Conservation (phyloP, 92 coral and sea anemone genomes). For the Chrysogorgia sp. region DNA sequence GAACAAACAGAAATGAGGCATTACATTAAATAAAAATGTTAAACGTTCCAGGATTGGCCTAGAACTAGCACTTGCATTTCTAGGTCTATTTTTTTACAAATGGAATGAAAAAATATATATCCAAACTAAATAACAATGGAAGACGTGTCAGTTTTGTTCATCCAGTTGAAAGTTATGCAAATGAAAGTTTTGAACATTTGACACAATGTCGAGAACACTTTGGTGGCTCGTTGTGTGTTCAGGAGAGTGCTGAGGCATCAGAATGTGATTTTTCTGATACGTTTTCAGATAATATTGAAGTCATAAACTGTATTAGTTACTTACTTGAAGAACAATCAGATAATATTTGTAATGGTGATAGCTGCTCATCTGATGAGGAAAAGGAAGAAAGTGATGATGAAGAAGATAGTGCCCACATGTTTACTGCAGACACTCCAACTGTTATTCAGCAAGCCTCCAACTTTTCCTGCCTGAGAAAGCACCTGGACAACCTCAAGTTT, state of each 20-base stretch:
- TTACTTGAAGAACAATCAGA: constrained; percentile 42
- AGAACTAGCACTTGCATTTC: no score
- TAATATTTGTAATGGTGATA: constrained; percentile 9
- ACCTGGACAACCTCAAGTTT: constrained; percentile 51
- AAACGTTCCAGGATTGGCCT: no score
- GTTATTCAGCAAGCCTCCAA: constrained; percentile 61
- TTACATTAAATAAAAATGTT: no score
- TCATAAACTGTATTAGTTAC: constrained; percentile 36
- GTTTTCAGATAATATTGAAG: constrained; percentile 47
- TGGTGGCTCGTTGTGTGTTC: constrained; percentile 58
- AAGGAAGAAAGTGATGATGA: constrained; percentile 38
- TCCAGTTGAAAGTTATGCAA: constrained; percentile 51
- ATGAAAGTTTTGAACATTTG: not conserved
- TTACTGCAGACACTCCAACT: constrained; percentile 47
- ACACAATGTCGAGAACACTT: constrained; percentile 12
- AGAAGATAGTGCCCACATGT: constrained; percentile 26
- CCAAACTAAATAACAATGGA: constrained; percentile 27
- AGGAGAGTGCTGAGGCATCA: constrained; percentile 60
- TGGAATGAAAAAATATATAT: constrained; percentile 66
- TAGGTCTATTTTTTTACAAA: no score
- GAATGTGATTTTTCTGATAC: constrained; percentile 59
- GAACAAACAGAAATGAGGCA: no score
- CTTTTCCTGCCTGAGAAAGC: constrained; percentile 48
- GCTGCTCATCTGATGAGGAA: constrained; percentile 37
- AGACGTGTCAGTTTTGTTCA: constrained; percentile 14